These are phyloP conservation scores for Sipha maydis DNA, from an alignment of 2,888 invertebrate genomes.

Conservation along the genomic window DNA sequence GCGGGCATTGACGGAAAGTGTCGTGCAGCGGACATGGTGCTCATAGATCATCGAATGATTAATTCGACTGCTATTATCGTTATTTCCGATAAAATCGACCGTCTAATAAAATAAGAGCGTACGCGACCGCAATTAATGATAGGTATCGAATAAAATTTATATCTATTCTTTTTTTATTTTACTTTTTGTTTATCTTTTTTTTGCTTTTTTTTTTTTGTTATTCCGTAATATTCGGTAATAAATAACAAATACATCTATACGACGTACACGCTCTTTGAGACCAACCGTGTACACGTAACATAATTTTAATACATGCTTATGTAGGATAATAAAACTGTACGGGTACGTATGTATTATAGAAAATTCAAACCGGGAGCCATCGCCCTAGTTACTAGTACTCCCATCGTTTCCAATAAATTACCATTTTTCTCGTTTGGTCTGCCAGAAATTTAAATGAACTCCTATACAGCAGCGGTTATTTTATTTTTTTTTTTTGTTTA, in stretches of 20 bases:
- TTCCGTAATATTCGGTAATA: constrained; percentile 17
- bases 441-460: constrained; percentile 34
- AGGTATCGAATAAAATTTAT: constrained; percentile 36
- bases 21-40: neutral
- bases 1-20: constrained; percentile 42
- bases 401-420: constrained; percentile 40
- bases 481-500: neutral
- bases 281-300: neutral
- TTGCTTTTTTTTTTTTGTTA: too few species aligned
- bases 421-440: neutral
- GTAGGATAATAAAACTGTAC: too few species aligned
- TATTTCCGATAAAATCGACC: constrained; percentile 20
- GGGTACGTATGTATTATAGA: neutral
- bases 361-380: constrained; percentile 54
- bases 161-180: neutral
- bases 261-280: neutral
- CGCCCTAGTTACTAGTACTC: neutral
- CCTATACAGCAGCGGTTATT: neutral
- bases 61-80: constrained; percentile 35
- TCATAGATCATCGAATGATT: constrained; percentile 11
- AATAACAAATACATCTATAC: neutral
- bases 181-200: too few species aligned
- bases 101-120: constrained; percentile 39
- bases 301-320: too few species aligned
- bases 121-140: constrained; percentile 20